phyloP scores from a whole-genome alignment of 2,888 invertebrate genomes.

The Zygaena filipendulae region DNA sequence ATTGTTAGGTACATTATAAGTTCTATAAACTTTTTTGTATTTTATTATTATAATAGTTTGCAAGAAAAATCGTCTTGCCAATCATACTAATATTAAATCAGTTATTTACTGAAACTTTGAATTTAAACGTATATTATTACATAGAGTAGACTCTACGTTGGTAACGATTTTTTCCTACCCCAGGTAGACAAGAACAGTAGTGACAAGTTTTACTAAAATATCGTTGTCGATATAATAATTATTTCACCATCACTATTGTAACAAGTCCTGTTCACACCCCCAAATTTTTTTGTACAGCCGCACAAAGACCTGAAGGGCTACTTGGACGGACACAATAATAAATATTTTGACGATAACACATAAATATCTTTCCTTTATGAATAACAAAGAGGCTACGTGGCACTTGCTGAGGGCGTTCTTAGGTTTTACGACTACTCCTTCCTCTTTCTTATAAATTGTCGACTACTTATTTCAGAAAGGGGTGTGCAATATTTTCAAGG shows the following conservation, averaged over 20 bases:
- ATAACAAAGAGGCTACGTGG: conserved; percentile 55
- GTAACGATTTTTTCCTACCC: too few species aligned
- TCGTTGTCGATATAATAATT: too few species aligned
- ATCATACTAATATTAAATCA: too few species aligned
- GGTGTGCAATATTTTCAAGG: conserved; percentile 35
- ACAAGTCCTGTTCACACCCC: conserved; percentile 49
- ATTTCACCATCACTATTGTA: conserved; percentile 31
- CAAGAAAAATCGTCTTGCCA: too few species aligned
- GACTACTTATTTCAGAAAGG: conserved; percentile 48
- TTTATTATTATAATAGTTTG: too few species aligned
- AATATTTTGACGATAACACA: conserved; percentile 68
- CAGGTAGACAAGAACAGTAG: too few species aligned
- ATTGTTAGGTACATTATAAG: too few species aligned
- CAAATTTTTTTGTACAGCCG: conserved; percentile 49
- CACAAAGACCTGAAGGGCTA: conserved; percentile 59
- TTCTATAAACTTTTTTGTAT: too few species aligned
- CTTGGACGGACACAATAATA: conserved; percentile 61
- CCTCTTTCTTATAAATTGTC: conserved; percentile 54
- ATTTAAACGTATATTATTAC: too few species aligned
- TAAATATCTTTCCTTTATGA: conserved; percentile 66
- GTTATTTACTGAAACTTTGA: too few species aligned
- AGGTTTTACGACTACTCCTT: conserved; percentile 53
- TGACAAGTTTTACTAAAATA: too few species aligned
- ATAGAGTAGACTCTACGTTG: too few species aligned
- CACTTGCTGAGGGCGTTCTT: conserved; percentile 46